Evolutionary conservation across 2,113 vertebrate species (phyloP).

Genomic region (Melanostigma gelatinosum): DNA sequence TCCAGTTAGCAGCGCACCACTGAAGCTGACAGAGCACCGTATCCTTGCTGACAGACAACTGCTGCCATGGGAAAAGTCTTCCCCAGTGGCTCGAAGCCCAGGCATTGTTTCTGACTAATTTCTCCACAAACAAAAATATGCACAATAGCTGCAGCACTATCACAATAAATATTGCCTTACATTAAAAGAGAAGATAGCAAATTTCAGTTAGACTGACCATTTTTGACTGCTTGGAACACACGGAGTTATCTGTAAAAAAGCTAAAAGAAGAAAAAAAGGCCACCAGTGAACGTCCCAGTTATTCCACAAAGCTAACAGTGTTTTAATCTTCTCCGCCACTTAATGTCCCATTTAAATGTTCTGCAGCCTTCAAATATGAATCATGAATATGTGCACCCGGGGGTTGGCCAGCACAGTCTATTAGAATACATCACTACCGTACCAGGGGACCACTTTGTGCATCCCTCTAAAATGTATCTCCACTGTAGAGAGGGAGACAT

Average conservation of each 20-base stretch:
- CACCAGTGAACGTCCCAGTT: slow-evolving; percentile 60
- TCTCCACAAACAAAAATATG: neutral
- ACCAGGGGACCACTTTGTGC: slow-evolving; percentile 97
- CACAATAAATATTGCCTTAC: slow-evolving; percentile 5
- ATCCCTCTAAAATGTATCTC: slow-evolving; percentile 95
- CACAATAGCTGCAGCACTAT: neutral
- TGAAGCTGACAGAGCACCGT: neutral
- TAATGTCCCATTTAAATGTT: slow-evolving; percentile 96
- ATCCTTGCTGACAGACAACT: neutral
- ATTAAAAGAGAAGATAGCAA: slow-evolving; percentile 3
- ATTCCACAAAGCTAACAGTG: slow-evolving; percentile 80
- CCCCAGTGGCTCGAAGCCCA: neutral
- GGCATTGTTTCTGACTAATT: neutral
- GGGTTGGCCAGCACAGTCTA: slow-evolving; percentile 93
- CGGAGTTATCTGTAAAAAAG: neutral
- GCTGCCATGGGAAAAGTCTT: neutral
- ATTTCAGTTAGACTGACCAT: neutral
- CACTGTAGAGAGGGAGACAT: slow-evolving; percentile 92
- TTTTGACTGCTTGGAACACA: neutral
- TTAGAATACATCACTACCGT: slow-evolving; percentile 97
- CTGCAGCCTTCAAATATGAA: slow-evolving; percentile 93
- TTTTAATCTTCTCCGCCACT: slow-evolving; percentile 93
- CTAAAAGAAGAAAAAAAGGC: slow-evolving; percentile 11
- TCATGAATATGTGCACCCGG: slow-evolving; percentile 94
- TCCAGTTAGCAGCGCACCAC: neutral